These are phyloP conservation scores for Ennomos fuscantarius DNA, from an alignment of 2,888 invertebrate genomes.

Conservation along the genomic window DNA sequence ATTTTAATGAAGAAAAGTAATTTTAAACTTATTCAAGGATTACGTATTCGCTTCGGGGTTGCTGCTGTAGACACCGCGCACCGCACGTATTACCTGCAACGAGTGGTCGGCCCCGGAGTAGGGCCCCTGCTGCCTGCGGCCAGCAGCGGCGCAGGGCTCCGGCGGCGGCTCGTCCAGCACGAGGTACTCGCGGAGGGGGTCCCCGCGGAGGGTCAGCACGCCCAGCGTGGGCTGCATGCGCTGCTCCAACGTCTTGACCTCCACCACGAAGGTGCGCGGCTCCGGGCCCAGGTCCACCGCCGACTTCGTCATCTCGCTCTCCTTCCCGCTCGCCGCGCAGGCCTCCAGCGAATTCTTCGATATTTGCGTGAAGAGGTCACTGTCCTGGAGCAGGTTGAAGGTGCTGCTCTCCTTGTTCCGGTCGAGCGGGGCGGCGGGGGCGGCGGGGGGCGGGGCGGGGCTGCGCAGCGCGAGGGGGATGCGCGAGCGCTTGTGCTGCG, in stretches of 20 bases:
- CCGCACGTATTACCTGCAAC: slow-evolving; percentile 61
- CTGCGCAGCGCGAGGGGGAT: slow-evolving; percentile 75
- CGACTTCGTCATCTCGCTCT: slow-evolving; percentile 88
- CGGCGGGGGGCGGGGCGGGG: slow-evolving; percentile 49
- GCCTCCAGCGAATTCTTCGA: slow-evolving; percentile 75
- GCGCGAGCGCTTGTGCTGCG: slow-evolving; percentile 72
- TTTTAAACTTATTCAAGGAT: too few species aligned
- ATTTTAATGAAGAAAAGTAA: too few species aligned
- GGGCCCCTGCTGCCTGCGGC: slow-evolving; percentile 71
- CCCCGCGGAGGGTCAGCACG: slow-evolving; percentile 52
- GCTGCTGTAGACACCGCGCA: too few species aligned
- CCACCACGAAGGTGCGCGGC: slow-evolving; percentile 72
- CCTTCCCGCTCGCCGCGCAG: slow-evolving; percentile 88
- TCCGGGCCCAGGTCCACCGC: slow-evolving; percentile 73
- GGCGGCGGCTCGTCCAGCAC: slow-evolving; percentile 70
- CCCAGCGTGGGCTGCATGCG: slow-evolving; percentile 72
- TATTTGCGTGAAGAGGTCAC: slow-evolving; percentile 88
- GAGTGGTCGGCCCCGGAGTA: slow-evolving; percentile 73
- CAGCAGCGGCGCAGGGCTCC: slow-evolving; percentile 62
- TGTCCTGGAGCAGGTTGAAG: slow-evolving; percentile 87
- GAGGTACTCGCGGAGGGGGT: slow-evolving; percentile 61
- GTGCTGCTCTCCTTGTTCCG: slow-evolving; percentile 83
- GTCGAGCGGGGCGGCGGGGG: slow-evolving; percentile 41
- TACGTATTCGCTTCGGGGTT: too few species aligned
- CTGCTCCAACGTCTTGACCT: slow-evolving; percentile 68